phyloP scores from a whole-genome alignment of 2,888 invertebrate species.

The Trissonchulus sp. region DNA sequence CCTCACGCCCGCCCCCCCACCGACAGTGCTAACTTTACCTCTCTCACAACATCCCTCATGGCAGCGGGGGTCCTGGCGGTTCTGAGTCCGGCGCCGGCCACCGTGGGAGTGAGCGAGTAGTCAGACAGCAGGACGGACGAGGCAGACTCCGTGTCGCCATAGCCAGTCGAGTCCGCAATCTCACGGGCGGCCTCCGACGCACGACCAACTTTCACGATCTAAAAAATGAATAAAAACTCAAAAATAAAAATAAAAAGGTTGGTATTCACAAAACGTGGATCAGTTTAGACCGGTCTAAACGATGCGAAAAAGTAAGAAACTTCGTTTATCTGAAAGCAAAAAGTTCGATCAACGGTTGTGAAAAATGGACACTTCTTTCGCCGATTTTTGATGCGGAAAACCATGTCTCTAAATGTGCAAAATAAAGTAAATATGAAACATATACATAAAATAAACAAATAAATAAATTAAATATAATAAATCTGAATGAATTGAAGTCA shows the following conservation, averaged over 20 bases:
- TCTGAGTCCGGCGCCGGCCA: slow-evolving; percentile 56
- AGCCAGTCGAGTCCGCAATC: slow-evolving; percentile 70
- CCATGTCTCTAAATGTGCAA: too few species aligned
- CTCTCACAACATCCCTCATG: not conserved
- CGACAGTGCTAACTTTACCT: too few species aligned
- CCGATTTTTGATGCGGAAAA: too few species aligned
- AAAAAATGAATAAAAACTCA: slow-evolving; percentile 47
- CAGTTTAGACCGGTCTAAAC: too few species aligned
- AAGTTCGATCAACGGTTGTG: slow-evolving; percentile 12
- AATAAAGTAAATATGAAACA: too few species aligned
- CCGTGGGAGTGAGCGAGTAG: slow-evolving; percentile 70
- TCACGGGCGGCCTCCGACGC: slow-evolving; percentile 62
- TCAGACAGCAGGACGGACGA: slow-evolving; percentile 83
- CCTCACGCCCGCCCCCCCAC: too few species aligned
- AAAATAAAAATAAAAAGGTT: too few species aligned
- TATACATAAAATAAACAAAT: too few species aligned
- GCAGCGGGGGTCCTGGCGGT: slow-evolving; percentile 14
- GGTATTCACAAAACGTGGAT: too few species aligned
- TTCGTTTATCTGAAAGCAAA: not conserved
- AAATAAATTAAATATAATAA: too few species aligned
- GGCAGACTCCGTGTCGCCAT: slow-evolving; percentile 60
- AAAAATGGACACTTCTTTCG: too few species aligned
- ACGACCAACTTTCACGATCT: slow-evolving; percentile 80
- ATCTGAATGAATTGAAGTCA: not conserved
- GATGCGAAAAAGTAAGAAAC: too few species aligned